Evolutionary conservation across 1,140 invertebrate genomes (phyloP).

Genomic region (Schlechtendalia chinensis): DNA sequence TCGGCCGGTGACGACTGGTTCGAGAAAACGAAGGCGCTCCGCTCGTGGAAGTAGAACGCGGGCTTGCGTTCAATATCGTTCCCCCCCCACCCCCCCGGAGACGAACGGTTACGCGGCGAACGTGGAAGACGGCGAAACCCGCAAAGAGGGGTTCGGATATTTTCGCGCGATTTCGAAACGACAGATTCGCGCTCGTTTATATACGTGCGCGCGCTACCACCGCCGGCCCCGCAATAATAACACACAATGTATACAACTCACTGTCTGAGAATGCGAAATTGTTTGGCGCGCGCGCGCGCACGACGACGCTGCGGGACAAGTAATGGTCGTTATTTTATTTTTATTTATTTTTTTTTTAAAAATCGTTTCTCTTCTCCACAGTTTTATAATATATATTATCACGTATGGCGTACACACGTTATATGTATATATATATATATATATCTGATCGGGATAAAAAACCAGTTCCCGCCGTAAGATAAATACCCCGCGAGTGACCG

Average conservation of each 20-base stretch:
- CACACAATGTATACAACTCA: neutral
- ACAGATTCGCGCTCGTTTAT: too few relatives aligned
- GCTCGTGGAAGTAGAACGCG: too few relatives aligned
- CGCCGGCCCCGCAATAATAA: neutral
- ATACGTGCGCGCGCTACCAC: neutral
- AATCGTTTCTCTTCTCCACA: neutral
- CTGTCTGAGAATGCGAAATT: constrained; percentile 24
- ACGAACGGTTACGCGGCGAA: too few relatives aligned
- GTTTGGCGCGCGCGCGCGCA: neutral
- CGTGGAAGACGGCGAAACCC: too few relatives aligned
- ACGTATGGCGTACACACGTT: too few relatives aligned
- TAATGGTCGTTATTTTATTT: constrained; percentile 1
- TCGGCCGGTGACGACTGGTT: too few relatives aligned
- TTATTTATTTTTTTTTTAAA: neutral
- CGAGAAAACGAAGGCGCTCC: too few relatives aligned
- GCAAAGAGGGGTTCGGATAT: too few relatives aligned
- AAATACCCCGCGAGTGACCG: neutral
- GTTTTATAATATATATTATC: neutral
- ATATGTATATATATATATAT: too few relatives aligned
- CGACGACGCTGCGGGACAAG: neutral
- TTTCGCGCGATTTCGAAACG: constrained; percentile 9
- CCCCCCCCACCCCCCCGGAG: too few relatives aligned
- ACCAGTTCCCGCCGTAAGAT: neutral
- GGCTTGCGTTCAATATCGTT: too few relatives aligned
- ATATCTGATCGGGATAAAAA: neutral